Evolutionary conservation across 1,140 invertebrate genomes (phyloP).

Genomic region (Dreissena polymorpha): DNA sequence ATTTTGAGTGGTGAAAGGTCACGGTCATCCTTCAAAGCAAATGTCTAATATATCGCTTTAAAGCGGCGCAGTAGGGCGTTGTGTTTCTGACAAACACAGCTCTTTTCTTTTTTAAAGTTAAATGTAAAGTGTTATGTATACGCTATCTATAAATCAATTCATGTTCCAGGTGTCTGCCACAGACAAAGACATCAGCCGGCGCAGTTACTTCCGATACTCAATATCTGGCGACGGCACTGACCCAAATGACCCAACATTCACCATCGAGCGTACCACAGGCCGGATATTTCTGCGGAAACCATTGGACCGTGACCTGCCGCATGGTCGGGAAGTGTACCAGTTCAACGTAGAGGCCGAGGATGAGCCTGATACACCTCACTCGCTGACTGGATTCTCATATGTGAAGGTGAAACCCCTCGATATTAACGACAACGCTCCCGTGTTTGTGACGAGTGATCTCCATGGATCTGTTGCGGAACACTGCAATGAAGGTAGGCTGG

Average conservation of each 20-base stretch:
- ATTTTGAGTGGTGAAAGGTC: too few species aligned
- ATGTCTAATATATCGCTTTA: too few species aligned
- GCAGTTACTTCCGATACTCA: constrained; percentile 97
- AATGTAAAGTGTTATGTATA: too few species aligned
- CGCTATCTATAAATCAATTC: too few species aligned
- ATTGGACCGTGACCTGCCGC: constrained; percentile 97
- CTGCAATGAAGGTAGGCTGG: constrained; percentile 62
- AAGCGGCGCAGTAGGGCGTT: too few species aligned
- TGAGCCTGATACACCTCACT: constrained; percentile 87
- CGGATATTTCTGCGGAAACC: constrained; percentile 84
- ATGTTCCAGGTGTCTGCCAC: constrained; percentile 92
- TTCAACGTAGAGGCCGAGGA: constrained; percentile 99
- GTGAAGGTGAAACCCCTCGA: constrained; percentile 98
- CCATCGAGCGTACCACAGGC: constrained; percentile 93
- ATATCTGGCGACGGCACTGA: constrained; percentile 98
- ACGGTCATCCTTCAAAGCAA: too few species aligned
- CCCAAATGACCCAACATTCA: constrained; percentile 96
- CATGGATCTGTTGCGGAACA: constrained; percentile 72
- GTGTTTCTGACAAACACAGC: too few species aligned
- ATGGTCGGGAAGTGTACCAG: constrained; percentile 97
- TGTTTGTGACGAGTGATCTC: constrained; percentile 83
- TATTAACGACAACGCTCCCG: constrained; percentile 98
- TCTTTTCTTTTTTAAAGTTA: too few species aligned
- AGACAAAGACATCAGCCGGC: constrained; percentile 94
- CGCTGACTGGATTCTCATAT: constrained; percentile 96